Percentiles rank a stretch among this genome's conserved stretches.
These are phyloP conservation scores for Clinocottus analis DNA, from an alignment of 2,113 vertebrate genomes.

Conservation along the genomic window DNA sequence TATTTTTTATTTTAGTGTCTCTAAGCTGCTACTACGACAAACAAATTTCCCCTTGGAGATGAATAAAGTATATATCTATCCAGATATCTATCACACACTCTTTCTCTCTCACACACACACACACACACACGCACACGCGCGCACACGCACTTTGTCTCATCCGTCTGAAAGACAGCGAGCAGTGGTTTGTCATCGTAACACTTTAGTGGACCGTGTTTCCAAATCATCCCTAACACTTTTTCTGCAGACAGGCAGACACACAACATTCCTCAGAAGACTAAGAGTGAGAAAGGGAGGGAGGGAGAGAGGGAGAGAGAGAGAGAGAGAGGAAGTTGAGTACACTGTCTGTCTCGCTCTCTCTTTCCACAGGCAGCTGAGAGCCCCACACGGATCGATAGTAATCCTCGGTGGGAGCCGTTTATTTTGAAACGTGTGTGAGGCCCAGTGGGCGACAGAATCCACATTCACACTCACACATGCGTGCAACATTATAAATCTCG, in stretches of 20 bases:
- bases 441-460: constrained; percentile 71
- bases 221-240: constrained; percentile 65
- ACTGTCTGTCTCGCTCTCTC: constrained; percentile 31
- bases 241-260: constrained; percentile 59
- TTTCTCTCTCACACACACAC: constrained; percentile 5
- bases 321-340: constrained; percentile 23
- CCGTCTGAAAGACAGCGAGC: constrained; percentile 54
- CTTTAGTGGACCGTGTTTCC: constrained; percentile 59
- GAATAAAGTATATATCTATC: too few relatives aligned
- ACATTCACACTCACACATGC: constrained; percentile 61
- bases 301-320: constrained; percentile 23
- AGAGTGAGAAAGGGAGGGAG: constrained; percentile 12
- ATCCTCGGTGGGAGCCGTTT: constrained; percentile 77
- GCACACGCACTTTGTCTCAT: constrained; percentile 35
- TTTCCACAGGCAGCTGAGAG: constrained; percentile 65
- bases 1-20: too few relatives aligned
- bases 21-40: too few relatives aligned
- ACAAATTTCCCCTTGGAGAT: too few relatives aligned
- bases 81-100: too few relatives aligned
- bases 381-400: constrained; percentile 77
- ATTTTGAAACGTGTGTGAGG: constrained; percentile 78
- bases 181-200: constrained; percentile 67
- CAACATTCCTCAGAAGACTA: constrained; percentile 65
- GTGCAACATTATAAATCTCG: constrained; percentile 61
- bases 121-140: constrained; percentile 5